Base-by-base conservation (phyloP, 2,888 invertebrate species). In the Rhogogaster chlorosoma region DNA sequence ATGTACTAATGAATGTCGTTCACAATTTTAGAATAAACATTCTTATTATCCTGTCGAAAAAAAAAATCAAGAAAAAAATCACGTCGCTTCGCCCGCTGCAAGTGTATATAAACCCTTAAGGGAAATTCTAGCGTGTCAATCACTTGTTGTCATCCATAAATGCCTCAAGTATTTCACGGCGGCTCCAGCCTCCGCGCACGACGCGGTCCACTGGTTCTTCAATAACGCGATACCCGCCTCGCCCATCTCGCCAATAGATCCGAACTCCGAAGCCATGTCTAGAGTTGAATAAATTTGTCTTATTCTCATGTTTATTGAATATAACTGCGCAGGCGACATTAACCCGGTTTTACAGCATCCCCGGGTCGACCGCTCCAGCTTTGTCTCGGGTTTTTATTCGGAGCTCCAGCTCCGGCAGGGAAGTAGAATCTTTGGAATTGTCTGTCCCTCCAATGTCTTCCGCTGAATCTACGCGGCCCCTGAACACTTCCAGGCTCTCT, bases 61-160 rank as follows among this genome's bases (percentile, higher is more conserved):
- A n/a, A n/a, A n/a, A n/a, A n/a, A n/a, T n/a, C n/a, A n/a, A n/a
- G n/a, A n/a, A n/a, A n/a, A n/a, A n/a, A n/a, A n/a, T n/a, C n/a
- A n/a, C n/a, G n/a, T n/a, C n/a, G n/a, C n/a, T n/a, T n/a, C n/a
- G n/a, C n/a, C n/a, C n/a, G n/a, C n/a, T n/a, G n/a, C n/a, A n/a
- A n/a, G n/a, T n/a, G n/a, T n/a, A n/a, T n/a, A n/a, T n/a, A n/a
- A n/a, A n/a, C n/a, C n/a, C n/a, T 53, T 53, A 53, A 7, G 53
- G 53, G 9, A 22, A 26, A 53, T 61, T 75, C 0, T 64, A 38
- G 78, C 9, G 12, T 61, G 42, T 77, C 84, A 86, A 86, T 83
- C 45, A 90, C 90, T 86, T 86, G 90, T 89, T 82, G 84, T 87
- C 18, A 85, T 86, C 90, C 90, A 90, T 67, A 87, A 86, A 53